Base-by-base conservation (phyloP, 1,140 invertebrate species). In the Drosophila micromelanica region DNA sequence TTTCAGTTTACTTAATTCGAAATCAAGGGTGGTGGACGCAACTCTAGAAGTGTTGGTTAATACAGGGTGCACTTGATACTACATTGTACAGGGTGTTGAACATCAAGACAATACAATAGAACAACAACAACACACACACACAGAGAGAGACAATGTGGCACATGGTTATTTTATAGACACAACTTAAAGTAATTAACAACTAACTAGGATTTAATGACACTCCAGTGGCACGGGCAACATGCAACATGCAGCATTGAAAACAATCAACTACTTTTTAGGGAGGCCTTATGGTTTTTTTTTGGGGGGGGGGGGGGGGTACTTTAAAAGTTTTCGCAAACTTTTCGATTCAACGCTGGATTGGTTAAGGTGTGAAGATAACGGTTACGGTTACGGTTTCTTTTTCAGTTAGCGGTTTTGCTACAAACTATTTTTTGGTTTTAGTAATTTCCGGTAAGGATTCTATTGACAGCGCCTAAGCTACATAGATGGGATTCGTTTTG, bases 51-150 rank as follows among this genome's bases (percentile, higher is more conserved):
- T 60, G 45, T 80, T 54, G 37, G 45, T 73, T 67, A 77, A 68
- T 84, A 84, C 76, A 65, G 80, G 80, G 80, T 84, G 80, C 80
- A 84, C 71, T 84, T 79, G 59, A 55, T 78, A 68, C 70, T 81
- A 74, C 74, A 59, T 52, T 45, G 37, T 61, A 74, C 72, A 49
- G 52, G 55, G 35, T 62, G 62, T 70, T 32, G 30, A 27, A 54
- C 12, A 27, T 52, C 55, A 52, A 59, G 6, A 37, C 23, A 54
- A 27, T 3, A 61, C 40, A 35, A 35, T 23, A 23, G 2, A 23
- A 2, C 20, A 23, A 64, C 20, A 45, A 11, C 30, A 38, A 35
- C 27, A 37, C 17, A 30, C 30, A 48, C 43, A 55, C 38, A 57
- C 23, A 8, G 12, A 20, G 5, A 54, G 32, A 35, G 30, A 38